A percentile compares a stretch with the other conserved stretches of the same genome.
These are phyloP conservation scores for Cyprinodon variegatus DNA, from an alignment of 2,113 vertebrate species.

Conservation along the genomic window DNA sequence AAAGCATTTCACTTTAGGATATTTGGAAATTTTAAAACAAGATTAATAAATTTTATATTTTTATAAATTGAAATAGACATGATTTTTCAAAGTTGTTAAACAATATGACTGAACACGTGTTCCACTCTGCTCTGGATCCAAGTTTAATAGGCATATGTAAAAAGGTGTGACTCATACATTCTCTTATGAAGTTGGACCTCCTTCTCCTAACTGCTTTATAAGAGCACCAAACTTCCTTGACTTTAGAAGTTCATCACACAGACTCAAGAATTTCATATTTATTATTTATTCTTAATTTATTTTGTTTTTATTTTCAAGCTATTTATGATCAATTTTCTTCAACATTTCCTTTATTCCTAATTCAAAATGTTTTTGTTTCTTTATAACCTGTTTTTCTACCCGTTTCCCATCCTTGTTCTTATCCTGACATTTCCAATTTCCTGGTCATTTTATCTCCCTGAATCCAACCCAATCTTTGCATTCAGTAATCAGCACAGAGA, in stretches of 20 bases:
- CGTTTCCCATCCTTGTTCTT: slow-evolving; percentile 33
- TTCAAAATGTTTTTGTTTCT: slow-evolving; percentile 58
- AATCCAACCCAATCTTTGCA: slow-evolving; percentile 70
- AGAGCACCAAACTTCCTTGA: slow-evolving; percentile 41
- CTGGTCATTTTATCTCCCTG: slow-evolving; percentile 66
- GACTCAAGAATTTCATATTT: slow-evolving; percentile 28
- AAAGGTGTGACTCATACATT: slow-evolving; percentile 65
- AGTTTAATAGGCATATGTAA: slow-evolving; percentile 21
- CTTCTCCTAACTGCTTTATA: slow-evolving; percentile 63
- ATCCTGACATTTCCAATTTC: slow-evolving; percentile 49
- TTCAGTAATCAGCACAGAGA: slow-evolving; percentile 72
- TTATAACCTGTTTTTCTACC: slow-evolving; percentile 8
- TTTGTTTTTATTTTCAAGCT: not conserved
- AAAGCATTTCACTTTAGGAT: not conserved
- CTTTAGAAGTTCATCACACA: slow-evolving; percentile 10
- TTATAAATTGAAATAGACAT: not conserved
- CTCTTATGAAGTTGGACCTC: slow-evolving; percentile 47
- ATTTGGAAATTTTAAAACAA: not conserved
- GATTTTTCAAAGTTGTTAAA: not conserved
- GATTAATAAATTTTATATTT: not conserved
- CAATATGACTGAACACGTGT: slow-evolving; percentile 39
- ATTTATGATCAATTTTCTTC: slow-evolving; percentile 41
- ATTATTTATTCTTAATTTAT: slow-evolving; percentile 6
- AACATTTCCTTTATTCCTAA: not conserved
- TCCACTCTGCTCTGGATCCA: slow-evolving; percentile 44